Evolutionary conservation across 2,888 invertebrate genomes (phyloP).

Genomic region (Philereme transversata): DNA sequence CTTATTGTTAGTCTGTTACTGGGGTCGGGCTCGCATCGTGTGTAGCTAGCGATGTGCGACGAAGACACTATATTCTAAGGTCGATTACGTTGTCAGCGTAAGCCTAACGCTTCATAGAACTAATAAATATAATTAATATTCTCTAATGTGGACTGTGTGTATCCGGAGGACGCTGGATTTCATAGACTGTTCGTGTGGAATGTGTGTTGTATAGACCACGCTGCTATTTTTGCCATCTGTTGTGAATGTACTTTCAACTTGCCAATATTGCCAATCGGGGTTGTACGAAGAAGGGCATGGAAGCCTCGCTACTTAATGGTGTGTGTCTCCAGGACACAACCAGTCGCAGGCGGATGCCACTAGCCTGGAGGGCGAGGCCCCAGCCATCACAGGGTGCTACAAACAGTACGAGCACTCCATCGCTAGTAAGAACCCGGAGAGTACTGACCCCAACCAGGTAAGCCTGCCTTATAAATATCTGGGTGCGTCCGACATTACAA

Average conservation of each 20-base stretch:
- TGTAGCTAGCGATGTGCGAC: constrained; percentile 82
- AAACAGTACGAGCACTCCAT: constrained; percentile 89
- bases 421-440: constrained; percentile 68
- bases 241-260: constrained; percentile 58
- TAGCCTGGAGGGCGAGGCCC: constrained; percentile 91
- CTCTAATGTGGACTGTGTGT: constrained; percentile 75
- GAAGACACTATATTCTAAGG: constrained; percentile 81
- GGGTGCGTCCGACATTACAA: constrained; percentile 55
- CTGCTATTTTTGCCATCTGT: constrained; percentile 68
- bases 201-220: constrained; percentile 81
- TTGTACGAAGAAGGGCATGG: constrained; percentile 54
- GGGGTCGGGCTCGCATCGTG: constrained; percentile 78
- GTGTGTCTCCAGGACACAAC: constrained; percentile 92
- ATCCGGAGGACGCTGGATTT: constrained; percentile 80
- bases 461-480: constrained; percentile 38
- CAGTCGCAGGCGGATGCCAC: constrained; percentile 94
- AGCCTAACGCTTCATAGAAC: constrained; percentile 82
- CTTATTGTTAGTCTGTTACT: constrained; percentile 70
- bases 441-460: constrained; percentile 72
- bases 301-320: constrained; percentile 79
- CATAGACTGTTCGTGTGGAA: constrained; percentile 77
- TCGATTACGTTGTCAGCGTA: constrained; percentile 82
- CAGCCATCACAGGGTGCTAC: constrained; percentile 90
- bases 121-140: constrained; percentile 55
- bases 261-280: constrained; percentile 51